These are phyloP conservation scores for Sebastes minor DNA, from an alignment of 2,797 vertebrate genomes.

Conservation along the genomic window DNA sequence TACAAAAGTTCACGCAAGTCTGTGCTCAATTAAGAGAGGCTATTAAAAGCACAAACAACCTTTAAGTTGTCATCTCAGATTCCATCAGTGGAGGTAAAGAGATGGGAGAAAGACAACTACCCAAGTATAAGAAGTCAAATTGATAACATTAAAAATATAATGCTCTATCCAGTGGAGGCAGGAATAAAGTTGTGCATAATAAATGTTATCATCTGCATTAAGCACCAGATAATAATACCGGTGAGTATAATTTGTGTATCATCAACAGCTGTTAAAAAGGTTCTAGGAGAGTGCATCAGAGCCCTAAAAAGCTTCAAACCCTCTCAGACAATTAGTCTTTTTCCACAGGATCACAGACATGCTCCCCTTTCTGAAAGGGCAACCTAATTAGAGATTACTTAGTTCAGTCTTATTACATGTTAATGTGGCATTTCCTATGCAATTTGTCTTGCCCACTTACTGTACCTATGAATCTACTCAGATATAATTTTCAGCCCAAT, in stretches of 20 bases:
- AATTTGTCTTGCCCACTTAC: constrained; percentile 68
- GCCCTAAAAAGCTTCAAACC: constrained; percentile 37
- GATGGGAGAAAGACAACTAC: neutral
- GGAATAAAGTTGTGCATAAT: neutral
- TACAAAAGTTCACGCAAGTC: neutral
- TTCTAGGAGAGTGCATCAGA: constrained; percentile 21
- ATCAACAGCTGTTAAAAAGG: constrained; percentile 32
- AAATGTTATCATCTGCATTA: neutral
- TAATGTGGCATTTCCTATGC: constrained; percentile 78
- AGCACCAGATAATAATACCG: constrained; percentile 9
- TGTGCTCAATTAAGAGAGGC: neutral
- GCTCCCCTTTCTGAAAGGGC: constrained; percentile 65
- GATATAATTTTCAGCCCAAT: constrained; percentile 61
- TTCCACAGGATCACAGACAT: constrained; percentile 45
- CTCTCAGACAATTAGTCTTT: constrained; percentile 59
- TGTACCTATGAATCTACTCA: constrained; percentile 57
- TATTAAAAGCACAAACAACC: neutral
- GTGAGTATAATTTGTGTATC: constrained; percentile 5
- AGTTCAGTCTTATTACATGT: constrained; percentile 77
- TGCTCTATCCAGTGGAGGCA: neutral
- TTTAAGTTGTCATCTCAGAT: neutral
- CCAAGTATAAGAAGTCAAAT: neutral
- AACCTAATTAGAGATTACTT: constrained; percentile 75
- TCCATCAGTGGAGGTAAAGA: neutral
- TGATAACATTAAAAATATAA: neutral